Evolutionary conservation across 2,797 vertebrate species (phyloP).

Genomic region (Cossypha caffra): DNA sequence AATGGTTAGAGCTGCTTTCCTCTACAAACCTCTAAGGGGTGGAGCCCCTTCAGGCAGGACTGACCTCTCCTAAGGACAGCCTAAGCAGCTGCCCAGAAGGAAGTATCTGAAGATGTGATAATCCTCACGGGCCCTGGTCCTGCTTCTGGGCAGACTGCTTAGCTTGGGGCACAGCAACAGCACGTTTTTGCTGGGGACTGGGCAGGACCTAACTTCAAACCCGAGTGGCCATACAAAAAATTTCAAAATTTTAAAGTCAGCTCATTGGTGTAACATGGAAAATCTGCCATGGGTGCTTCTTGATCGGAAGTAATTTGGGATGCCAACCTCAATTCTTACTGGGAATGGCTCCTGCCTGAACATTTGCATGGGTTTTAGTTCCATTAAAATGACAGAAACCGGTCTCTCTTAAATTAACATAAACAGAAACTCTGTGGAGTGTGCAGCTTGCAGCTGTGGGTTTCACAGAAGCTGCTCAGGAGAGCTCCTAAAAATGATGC

Average conservation of each 20-base stretch:
- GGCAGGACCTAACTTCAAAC: neutral
- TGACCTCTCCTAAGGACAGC: neutral
- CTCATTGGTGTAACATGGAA: neutral
- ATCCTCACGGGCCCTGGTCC: neutral
- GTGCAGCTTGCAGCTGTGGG: neutral
- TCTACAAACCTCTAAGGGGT: too few relatives aligned
- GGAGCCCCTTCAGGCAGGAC: neutral
- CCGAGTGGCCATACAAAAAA: neutral
- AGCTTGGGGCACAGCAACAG: neutral
- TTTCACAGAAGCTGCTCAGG: neutral
- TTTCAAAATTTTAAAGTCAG: neutral
- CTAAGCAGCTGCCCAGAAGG: neutral
- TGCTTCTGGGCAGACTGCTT: neutral
- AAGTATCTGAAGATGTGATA: neutral
- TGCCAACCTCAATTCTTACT: neutral
- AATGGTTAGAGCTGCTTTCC: neutral
- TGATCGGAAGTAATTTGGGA: neutral
- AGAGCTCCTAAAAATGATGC: neutral
- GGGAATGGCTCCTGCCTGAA: neutral
- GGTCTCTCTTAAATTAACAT: neutral
- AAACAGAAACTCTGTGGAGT: neutral
- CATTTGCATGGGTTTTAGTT: neutral
- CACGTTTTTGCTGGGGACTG: accelerated
- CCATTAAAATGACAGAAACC: neutral
- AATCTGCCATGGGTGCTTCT: neutral